These are phyloP conservation scores for Thripadectes ignobilis DNA, from an alignment of 2,797 vertebrate genomes.

Conservation along the genomic window DNA sequence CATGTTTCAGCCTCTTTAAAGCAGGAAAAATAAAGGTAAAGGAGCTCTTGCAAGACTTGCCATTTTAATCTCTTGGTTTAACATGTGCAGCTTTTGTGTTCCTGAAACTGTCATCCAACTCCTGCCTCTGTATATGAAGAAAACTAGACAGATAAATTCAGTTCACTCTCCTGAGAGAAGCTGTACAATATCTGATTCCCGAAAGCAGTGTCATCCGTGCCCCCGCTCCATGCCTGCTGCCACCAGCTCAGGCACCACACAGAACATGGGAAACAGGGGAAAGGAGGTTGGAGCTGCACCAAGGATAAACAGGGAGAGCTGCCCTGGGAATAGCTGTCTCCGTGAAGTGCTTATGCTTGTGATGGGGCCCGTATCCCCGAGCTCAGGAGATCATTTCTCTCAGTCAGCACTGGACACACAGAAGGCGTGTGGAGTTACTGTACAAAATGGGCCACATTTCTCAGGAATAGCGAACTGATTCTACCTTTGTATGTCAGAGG, in stretches of 20 bases:
- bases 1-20: background rate
- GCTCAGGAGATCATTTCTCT: background rate
- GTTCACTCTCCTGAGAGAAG: background rate
- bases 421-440: background rate
- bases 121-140: background rate
- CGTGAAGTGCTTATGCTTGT: accelerated
- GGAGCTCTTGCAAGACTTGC: background rate
- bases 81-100: background rate
- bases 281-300: background rate
- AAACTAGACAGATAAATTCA: background rate
- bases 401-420: background rate
- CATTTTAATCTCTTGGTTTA: background rate
- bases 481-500: background rate
- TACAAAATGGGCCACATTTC: background rate
- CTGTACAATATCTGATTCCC: background rate
- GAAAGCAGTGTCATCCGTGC: accelerated
- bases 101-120: background rate
- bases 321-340: accelerated
- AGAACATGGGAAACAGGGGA: accelerated
- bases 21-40: background rate
- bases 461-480: background rate
- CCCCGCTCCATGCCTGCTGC: accelerated
- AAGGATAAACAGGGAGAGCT: accelerated
- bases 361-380: background rate
- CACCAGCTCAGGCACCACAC: background rate